Evolutionary conservation across 2,888 invertebrate species (phyloP).

Genomic region (Pedicia rivosa): DNA sequence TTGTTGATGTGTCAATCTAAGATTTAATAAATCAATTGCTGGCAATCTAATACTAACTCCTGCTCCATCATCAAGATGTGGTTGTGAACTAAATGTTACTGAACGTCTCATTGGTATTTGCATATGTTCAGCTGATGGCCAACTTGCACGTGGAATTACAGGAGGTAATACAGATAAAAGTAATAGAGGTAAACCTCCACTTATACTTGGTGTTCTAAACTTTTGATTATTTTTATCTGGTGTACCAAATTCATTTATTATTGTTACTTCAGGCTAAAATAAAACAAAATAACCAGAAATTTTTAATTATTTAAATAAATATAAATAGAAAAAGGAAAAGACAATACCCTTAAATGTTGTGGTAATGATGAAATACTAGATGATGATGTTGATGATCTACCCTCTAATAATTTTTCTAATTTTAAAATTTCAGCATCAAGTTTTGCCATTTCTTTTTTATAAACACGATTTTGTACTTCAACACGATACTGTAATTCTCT

Average conservation of each 20-base stretch:
- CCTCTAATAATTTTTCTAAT: constrained; percentile 52
- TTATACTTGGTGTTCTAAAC: constrained; percentile 44
- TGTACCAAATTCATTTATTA: constrained; percentile 16
- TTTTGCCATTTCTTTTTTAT: constrained; percentile 63
- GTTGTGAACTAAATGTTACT: constrained; percentile 48
- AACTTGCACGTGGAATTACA: constrained; percentile 58
- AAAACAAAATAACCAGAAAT: neutral
- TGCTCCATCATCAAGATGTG: constrained; percentile 39
- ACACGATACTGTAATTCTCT: constrained; percentile 71
- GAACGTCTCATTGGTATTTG: constrained; percentile 39
- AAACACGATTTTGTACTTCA: constrained; percentile 82
- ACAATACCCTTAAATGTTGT: constrained; percentile 13
- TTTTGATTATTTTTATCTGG: constrained; percentile 9
- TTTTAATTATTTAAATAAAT: no score
- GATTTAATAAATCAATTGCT: constrained; percentile 40
- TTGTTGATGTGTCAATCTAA: constrained; percentile 35
- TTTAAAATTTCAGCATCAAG: constrained; percentile 62
- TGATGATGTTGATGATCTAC: constrained; percentile 40
- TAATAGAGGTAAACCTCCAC: constrained; percentile 51
- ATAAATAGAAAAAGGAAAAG: no score
- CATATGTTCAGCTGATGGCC: constrained; percentile 56
- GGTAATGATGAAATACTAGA: constrained; percentile 27
- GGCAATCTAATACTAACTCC: constrained; percentile 31
- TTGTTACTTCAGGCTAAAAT: constrained; percentile 23
- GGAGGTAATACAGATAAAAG: constrained; percentile 56